Conservation (phyloP, 2,888 invertebrate genomes). For the Sipha maydis region DNA sequence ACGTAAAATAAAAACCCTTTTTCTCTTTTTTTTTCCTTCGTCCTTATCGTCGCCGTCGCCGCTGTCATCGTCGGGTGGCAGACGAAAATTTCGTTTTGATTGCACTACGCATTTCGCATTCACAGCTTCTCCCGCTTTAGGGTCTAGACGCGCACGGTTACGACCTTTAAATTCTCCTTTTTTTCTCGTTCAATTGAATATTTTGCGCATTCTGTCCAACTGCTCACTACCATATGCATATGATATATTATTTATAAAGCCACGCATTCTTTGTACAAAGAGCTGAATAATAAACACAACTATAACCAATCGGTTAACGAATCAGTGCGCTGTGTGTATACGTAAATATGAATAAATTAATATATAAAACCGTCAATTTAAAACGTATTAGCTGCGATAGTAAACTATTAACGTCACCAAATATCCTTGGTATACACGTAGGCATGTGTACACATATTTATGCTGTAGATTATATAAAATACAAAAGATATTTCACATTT, state of each 20-base stretch:
- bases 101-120: constrained; percentile 55
- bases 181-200: constrained; percentile 33
- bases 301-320: constrained; percentile 26
- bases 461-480: background rate
- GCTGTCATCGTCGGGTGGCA: background rate
- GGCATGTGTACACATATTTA: background rate
- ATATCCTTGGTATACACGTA: background rate
- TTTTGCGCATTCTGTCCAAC: constrained; percentile 46
- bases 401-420: constrained; percentile 14
- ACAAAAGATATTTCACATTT: background rate
- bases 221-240: constrained; percentile 19
- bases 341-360: background rate
- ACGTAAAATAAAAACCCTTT: constrained; percentile 59
- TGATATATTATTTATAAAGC: constrained; percentile 18
- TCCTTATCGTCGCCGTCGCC: constrained; percentile 4
- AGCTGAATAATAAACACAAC: background rate
- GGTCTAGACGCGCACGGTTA: constrained; percentile 35
- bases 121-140: constrained; percentile 32
- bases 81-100: constrained; percentile 61
- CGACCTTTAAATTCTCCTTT: constrained; percentile 38
- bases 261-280: constrained; percentile 9
- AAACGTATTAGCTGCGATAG: constrained; percentile 54
- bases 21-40: constrained; percentile 8
- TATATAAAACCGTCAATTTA: constrained; percentile 39
- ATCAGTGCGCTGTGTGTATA: background rate